Percentiles rank a stretch among this genome's conserved stretches.
These are phyloP conservation scores for Hirtodrosophila histrioides DNA, from an alignment of 2,888 invertebrate species.

Conservation along the genomic window DNA sequence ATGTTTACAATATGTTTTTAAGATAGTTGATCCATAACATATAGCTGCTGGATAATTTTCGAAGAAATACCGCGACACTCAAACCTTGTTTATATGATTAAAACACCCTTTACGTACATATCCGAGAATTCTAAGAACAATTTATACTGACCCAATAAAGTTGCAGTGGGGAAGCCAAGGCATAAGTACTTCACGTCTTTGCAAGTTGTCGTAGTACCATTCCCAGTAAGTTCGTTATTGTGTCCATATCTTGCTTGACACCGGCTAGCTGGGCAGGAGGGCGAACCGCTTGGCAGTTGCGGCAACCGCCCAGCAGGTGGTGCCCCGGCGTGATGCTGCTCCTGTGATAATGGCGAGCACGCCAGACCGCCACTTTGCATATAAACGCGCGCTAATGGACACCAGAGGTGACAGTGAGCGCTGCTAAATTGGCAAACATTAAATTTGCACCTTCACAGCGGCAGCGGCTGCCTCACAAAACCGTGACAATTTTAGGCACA, in stretches of 20 bases:
- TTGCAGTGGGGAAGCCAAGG: slow-evolving; percentile 19
- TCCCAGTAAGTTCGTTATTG: slow-evolving; percentile 52
- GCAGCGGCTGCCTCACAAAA: slow-evolving; percentile 39
- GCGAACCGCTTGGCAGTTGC: slow-evolving; percentile 45
- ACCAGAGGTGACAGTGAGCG: slow-evolving; percentile 81
- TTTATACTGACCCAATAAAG: slow-evolving; percentile 43
- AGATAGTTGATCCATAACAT: neutral
- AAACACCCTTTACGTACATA: too few species aligned
- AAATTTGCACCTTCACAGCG: slow-evolving; percentile 78
- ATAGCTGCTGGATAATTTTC: too few species aligned
- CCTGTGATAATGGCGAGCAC: slow-evolving; percentile 74
- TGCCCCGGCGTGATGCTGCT: slow-evolving; percentile 73
- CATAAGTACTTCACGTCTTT: slow-evolving; percentile 43
- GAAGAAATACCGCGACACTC: too few species aligned
- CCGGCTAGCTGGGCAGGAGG: slow-evolving; percentile 45
- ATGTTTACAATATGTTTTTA: too few species aligned
- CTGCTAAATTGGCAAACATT: slow-evolving; percentile 81
- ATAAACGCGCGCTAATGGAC: slow-evolving; percentile 81
- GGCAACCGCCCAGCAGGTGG: slow-evolving; percentile 73
- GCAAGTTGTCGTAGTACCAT: slow-evolving; percentile 14
- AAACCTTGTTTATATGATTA: too few species aligned
- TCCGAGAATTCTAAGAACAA: neutral
- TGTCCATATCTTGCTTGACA: slow-evolving; percentile 64
- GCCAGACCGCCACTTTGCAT: slow-evolving; percentile 77
- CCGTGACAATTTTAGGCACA: slow-evolving; percentile 79